phyloP scores from a whole-genome alignment of 2,797 vertebrate genomes.

The Anguilla pacifica region DNA sequence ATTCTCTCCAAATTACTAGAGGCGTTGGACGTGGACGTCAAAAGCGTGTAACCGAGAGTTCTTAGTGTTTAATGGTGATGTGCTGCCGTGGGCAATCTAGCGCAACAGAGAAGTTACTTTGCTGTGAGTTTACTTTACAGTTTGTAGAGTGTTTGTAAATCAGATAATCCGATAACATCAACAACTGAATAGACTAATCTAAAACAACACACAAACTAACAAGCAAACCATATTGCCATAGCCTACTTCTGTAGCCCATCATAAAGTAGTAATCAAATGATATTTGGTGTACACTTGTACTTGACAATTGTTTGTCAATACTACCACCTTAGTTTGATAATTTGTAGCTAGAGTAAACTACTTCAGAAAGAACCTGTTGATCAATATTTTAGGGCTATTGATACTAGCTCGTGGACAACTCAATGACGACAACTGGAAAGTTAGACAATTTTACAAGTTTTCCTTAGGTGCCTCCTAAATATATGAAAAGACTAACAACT shows the following conservation, averaged over 20 bases:
- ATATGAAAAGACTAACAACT: background rate
- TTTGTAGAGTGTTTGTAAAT: background rate
- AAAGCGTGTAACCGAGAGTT: background rate
- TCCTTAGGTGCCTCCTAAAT: background rate
- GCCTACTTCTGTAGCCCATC: background rate
- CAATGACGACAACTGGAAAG: background rate
- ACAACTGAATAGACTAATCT: background rate
- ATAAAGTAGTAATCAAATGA: background rate
- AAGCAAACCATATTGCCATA: background rate
- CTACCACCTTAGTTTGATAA: background rate
- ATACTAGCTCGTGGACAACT: background rate
- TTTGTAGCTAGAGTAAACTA: background rate
- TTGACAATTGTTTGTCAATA: background rate
- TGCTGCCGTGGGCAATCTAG: background rate
- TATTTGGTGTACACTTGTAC: background rate
- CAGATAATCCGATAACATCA: background rate
- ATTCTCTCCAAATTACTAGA: background rate
- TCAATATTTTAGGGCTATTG: constrained; percentile 3
- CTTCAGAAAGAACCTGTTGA: constrained; percentile 7
- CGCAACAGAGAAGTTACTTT: background rate
- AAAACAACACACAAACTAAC: background rate
- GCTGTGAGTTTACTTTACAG: background rate
- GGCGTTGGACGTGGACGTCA: background rate
- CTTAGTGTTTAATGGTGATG: background rate
- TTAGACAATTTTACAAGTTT: background rate